Evolutionary conservation across 2,888 invertebrate genomes (phyloP), one percentile per base, ranked within the genome.

Genomic region (Aporophyla nigra): DNA sequence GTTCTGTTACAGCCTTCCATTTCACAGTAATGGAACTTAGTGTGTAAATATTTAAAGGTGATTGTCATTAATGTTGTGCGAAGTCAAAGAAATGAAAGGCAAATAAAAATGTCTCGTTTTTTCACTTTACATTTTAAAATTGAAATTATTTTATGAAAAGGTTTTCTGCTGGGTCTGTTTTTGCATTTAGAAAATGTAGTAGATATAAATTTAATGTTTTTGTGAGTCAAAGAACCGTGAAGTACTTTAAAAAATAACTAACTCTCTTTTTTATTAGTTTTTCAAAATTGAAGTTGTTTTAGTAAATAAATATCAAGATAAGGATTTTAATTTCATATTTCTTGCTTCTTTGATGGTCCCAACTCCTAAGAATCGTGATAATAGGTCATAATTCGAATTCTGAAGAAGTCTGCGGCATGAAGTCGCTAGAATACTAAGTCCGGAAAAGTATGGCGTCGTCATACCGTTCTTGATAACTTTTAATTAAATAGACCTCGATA

Each of bases 311-410:
- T 24, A 33, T 6, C 24, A 19, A 49, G 19, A 27, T n/a, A 49
- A 56, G 24, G 16, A 66, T 67, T 9, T 14, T 46, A 2, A 12
- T 58, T n/a, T 46, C 14, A 68, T 40, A 27, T 61, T 21, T n/a
- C 5, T 33, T 53, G 67, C 61, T 71, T 49, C 40, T 21, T 43
- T 10, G 40, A n/a, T 46, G 33, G 14, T 49, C 43, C 33, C 33
- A 33, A 33, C 33, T 33, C 33, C 33, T 58, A 33, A 59, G 24
- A 84, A n/a, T n/a, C 27, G 56, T 49, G 6, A n/a, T 71, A 69
- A 58, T 65, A 70, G 66, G 66, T 73, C 54, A 53, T 73, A 67
- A 67, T 83, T 85, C 62, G 70, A 82, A 85, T 85, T 82, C 82
- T 59, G 43, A 59, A 70, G 76, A 76, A 76, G 70, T 85, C 67